phyloP scores from a whole-genome alignment of 2,113 vertebrate species.

The Montifringilla adamsi region DNA sequence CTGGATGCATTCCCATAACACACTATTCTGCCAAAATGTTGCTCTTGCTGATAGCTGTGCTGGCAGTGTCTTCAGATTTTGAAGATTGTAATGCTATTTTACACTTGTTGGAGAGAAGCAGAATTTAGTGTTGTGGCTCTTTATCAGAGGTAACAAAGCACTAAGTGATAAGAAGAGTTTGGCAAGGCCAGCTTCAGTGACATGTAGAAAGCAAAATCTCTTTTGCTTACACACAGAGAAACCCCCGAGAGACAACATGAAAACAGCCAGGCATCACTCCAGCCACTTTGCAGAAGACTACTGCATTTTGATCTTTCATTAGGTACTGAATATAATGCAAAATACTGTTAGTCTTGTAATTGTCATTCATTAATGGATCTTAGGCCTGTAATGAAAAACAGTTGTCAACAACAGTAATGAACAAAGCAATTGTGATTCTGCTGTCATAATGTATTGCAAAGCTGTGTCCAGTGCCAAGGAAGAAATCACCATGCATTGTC shows the following conservation, averaged over 20 bases:
- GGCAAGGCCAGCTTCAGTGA: not conserved
- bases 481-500: accelerated
- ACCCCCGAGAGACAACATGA: not conserved
- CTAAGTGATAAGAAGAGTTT: not conserved
- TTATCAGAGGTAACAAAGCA: not conserved
- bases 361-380: not conserved
- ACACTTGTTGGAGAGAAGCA: not conserved
- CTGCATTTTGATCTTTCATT: not conserved
- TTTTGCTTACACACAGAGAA: not conserved
- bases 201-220: not conserved
- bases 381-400: not conserved
- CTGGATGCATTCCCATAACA: not conserved
- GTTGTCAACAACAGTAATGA: not conserved
- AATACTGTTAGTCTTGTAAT: not conserved
- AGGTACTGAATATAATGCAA: not conserved
- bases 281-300: not conserved
- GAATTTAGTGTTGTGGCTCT: not conserved
- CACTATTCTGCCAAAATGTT: not conserved
- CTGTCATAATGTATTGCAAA: not conserved
- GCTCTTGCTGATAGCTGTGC: not conserved
- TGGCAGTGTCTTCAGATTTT: not conserved
- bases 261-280: accelerated
- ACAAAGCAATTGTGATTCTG: not conserved
- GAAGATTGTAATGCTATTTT: not conserved
- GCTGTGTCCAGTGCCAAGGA: not conserved